Conservation (phyloP, 2,888 invertebrate genomes). For the Pegoplata infirma region DNA sequence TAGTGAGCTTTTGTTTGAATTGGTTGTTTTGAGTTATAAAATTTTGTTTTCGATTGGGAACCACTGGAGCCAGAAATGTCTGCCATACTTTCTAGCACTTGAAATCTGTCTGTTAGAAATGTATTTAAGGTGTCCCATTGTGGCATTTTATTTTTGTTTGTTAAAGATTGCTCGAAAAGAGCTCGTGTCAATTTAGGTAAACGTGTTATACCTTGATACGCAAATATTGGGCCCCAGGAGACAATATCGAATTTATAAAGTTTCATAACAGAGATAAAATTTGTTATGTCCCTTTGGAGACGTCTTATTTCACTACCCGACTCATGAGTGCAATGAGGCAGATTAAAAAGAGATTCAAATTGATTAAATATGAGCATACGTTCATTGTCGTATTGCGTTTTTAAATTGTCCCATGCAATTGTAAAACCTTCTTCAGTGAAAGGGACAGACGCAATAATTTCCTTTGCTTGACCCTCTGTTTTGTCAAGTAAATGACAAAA, state of each 20-base stretch:
- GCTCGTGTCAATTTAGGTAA: slow-evolving; percentile 31
- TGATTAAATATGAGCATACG: background rate
- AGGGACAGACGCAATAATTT: background rate
- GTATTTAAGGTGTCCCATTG: slow-evolving; percentile 16
- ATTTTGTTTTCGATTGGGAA: background rate
- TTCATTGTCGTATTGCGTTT: background rate
- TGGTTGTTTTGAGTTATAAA: background rate
- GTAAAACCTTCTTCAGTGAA: slow-evolving; percentile 20
- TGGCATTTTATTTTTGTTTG: slow-evolving; percentile 32
- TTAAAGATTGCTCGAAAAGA: slow-evolving; percentile 39
- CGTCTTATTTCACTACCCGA: background rate
- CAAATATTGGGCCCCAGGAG: slow-evolving; percentile 14
- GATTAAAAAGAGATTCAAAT: background rate
- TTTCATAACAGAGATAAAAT: background rate
- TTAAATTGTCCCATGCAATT: background rate
- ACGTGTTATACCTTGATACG: slow-evolving; percentile 34
- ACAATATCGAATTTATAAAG: background rate
- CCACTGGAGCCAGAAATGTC: background rate
- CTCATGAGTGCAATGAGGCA: background rate
- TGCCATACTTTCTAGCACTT: slow-evolving; percentile 7
- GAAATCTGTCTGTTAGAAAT: slow-evolving; percentile 27
- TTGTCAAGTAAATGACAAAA: background rate
- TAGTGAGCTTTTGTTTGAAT: background rate
- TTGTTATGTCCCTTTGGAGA: background rate
- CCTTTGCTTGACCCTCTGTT: slow-evolving; percentile 5